Evolutionary conservation across 2,113 vertebrate species (phyloP), one percentile per base, ranked within the genome.

Genomic region (Nothocercus julius): DNA sequence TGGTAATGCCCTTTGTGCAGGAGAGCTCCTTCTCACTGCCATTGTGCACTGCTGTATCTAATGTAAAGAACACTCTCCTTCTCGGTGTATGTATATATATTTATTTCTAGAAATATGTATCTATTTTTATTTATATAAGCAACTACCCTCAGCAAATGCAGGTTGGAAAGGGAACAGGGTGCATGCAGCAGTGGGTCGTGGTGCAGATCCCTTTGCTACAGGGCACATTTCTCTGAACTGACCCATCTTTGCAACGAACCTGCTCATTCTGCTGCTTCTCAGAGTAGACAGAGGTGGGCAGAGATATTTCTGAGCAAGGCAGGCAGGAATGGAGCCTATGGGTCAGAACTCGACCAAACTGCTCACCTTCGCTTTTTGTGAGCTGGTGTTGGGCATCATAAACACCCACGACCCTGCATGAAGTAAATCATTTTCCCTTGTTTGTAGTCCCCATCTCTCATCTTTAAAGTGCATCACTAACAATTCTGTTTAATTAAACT

Each of bases 71-170:
- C 12, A 7, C 13, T 38, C 40, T 38, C 30, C n/a, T 14, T 27
- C 36, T 27, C 4, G 72, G 25, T 16, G 13, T 45, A 18, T 34
- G n/a, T 11, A 24, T 27, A 36, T 5, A 6, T 36, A 19, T 20
- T 34, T 34, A 0, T n/a, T 15, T 45, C 16, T 76, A 7, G 34
- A 27, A 9, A 10, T 15, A 0, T 16, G 15, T 13, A 30, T 24
- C 24, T 56, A 3, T 6, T 17, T 34, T 0, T 62, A 5, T n/a
- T 4, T 56, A 38, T 15, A 2, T 40, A n/a, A 68, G 6, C 5
- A 68, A 16, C 67, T 47, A 34, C 22, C 47, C 4, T 8, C 5
- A 77, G 58, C 51, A 77, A 0, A 32, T 4, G 15, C 1, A 20
- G 13, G 5, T 0, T 59, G n/a, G 3, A 11, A 1, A 34, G 3